These are phyloP conservation scores for Pocota personata DNA, from an alignment of 2,888 invertebrate species.

Conservation along the genomic window DNA sequence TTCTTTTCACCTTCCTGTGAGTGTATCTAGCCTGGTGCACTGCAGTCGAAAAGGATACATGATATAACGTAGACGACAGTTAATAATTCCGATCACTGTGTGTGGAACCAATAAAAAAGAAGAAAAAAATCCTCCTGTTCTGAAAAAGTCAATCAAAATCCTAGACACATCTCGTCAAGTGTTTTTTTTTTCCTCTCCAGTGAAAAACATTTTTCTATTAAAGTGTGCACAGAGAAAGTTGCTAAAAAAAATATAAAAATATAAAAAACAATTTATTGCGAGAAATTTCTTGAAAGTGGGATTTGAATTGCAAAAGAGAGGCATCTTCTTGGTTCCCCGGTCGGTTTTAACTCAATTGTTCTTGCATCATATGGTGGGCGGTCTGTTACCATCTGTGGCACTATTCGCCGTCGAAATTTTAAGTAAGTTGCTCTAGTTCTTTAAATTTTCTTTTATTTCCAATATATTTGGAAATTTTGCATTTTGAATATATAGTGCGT, in stretches of 20 bases:
- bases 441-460: neutral
- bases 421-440: conserved; percentile 68
- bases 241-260: neutral
- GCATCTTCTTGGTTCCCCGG: conserved; percentile 45
- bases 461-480: conserved; percentile 18
- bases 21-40: conserved; percentile 60
- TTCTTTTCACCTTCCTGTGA: conserved; percentile 40
- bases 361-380: conserved; percentile 80
- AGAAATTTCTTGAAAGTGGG: conserved; percentile 17
- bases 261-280: neutral
- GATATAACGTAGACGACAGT: conserved; percentile 36
- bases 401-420: conserved; percentile 79
- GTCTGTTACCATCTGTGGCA: conserved; percentile 79
- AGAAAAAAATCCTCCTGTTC: neutral
- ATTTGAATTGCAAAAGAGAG: conserved; percentile 9
- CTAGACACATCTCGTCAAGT: conserved; percentile 12
- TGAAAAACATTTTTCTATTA: conserved; percentile 6
- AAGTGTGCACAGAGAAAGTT: conserved; percentile 30
- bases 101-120: neutral
- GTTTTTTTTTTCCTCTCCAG: conserved; percentile 1
- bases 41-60: conserved; percentile 68
- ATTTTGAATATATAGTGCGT: conserved; percentile 5
- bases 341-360: conserved; percentile 65
- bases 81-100: neutral
- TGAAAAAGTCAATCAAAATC: conserved; percentile 7